Percentiles rank a stretch among this genome's conserved stretches.
Conservation (phyloP, 2,888 invertebrate genomes). For the Drosophila mulleri region DNA sequence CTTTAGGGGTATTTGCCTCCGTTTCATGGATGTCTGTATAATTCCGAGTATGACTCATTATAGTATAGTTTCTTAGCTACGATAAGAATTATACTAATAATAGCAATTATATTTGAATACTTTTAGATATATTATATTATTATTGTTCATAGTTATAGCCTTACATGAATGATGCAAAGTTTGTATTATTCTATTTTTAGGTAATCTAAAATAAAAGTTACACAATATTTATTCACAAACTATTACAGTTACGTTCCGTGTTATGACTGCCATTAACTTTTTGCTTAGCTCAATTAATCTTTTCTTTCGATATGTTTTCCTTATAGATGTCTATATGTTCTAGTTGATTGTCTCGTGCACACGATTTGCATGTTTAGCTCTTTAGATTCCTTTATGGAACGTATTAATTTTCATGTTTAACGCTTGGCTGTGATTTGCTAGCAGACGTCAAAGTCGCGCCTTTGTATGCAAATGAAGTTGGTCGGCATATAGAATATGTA, state of each 20-base stretch:
- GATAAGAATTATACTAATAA: no score
- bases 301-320: constrained; percentile 9
- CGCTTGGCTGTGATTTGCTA: constrained; percentile 45
- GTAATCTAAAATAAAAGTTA: neutral
- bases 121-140: no score
- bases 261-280: neutral
- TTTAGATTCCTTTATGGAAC: constrained; percentile 39
- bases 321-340: constrained; percentile 11
- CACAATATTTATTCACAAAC: neutral
- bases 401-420: constrained; percentile 63
- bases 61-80: no score
- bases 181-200: no score
- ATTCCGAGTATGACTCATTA: neutral
- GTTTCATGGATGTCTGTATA: neutral
- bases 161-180: no score
- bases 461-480: constrained; percentile 66
- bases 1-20: neutral
- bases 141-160: no score
- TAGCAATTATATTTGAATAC: no score
- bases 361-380: constrained; percentile 70
- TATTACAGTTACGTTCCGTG: neutral
- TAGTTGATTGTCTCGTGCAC: constrained; percentile 36
- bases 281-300: constrained; percentile 47
- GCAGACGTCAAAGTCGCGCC: constrained; percentile 43
- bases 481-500: neutral